A percentile compares a stretch with the other conserved stretches of the same genome.
These are phyloP conservation scores for Syncerus caffer DNA, from an alignment of 2,797 vertebrate species.

Conservation along the genomic window DNA sequence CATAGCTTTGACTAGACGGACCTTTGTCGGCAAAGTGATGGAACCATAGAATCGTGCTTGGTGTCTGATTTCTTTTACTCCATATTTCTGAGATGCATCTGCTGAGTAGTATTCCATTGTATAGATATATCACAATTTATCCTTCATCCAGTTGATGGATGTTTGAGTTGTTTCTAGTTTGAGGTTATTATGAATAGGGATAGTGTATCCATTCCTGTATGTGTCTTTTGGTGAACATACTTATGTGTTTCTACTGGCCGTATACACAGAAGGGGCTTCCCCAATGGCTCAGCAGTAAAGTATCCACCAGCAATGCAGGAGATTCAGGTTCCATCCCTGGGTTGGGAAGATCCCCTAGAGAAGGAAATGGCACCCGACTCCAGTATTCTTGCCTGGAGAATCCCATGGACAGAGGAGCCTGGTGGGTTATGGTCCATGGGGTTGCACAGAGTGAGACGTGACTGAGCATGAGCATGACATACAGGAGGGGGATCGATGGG, in stretches of 20 bases:
- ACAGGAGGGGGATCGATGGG: not conserved
- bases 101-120: not conserved
- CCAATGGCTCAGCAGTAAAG: not conserved
- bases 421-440: not conserved
- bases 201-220: not conserved
- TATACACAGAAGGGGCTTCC: not conserved
- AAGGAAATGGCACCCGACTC: not conserved
- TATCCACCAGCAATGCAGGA: not conserved
- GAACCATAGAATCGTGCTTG: not conserved
- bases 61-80: not conserved
- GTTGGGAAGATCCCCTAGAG: not conserved
- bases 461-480: not conserved
- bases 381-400: not conserved
- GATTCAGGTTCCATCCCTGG: not conserved
- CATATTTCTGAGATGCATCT: not conserved
- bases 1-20: not conserved
- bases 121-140: not conserved
- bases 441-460: not conserved
- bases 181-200: not conserved
- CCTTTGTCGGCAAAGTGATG: not conserved
- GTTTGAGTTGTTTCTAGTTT: constrained; percentile 2
- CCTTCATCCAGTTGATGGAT: not conserved
- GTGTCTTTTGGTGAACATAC: not conserved
- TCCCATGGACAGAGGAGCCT: not conserved
- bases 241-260: not conserved